phyloP scores from a whole-genome alignment of 1,140 invertebrate genomes.

The Wiebesia pumilae region DNA sequence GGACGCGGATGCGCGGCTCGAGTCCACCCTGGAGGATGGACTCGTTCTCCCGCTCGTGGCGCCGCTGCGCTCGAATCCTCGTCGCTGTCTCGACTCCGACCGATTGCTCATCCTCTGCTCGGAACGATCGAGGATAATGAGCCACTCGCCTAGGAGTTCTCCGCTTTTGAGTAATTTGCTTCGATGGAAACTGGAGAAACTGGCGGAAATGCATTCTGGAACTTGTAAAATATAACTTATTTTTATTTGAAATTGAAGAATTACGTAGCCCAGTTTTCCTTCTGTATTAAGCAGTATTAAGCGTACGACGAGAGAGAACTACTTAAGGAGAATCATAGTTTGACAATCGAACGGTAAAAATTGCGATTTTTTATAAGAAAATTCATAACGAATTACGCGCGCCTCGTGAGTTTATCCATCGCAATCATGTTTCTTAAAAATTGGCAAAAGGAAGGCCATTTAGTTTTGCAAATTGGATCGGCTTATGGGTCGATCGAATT shows the following conservation, averaged over 20 bases:
- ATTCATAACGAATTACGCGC: background rate
- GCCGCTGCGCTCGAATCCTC: background rate
- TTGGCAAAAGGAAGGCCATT: background rate
- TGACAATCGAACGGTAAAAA: background rate
- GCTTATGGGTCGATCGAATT: background rate
- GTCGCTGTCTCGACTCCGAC: background rate
- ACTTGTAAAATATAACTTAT: background rate
- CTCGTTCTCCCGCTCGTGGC: background rate
- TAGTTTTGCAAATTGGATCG: background rate
- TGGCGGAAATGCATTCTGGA: background rate
- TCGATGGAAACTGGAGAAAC: background rate
- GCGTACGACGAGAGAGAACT: no score
- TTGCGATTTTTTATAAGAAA: background rate
- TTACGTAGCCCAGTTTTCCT: no score
- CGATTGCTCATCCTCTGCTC: background rate
- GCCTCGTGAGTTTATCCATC: background rate
- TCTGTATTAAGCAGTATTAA: no score
- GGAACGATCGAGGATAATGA: constrained; percentile 7
- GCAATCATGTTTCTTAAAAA: background rate
- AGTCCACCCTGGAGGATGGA: background rate
- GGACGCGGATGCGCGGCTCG: no score
- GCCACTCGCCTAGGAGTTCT: background rate
- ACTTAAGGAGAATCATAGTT: no score
- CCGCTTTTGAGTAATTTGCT: background rate
- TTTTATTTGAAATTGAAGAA: no score